Conservation (phyloP, 2,888 invertebrate species). For the Epinotia demarniana region DNA sequence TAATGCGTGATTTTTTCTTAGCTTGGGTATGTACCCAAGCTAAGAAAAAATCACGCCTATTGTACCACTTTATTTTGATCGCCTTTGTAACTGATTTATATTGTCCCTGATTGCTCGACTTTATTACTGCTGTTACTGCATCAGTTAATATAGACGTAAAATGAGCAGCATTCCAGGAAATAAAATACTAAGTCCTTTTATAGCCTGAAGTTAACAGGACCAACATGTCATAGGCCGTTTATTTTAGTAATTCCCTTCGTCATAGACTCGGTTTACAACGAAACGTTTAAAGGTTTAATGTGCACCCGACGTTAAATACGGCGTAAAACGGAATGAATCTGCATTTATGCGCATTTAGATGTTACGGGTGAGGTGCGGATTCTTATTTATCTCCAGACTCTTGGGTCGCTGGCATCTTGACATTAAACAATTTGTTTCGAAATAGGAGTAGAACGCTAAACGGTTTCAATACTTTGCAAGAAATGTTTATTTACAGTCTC, state of each 20-base stretch:
- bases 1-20: too few species aligned
- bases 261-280: conserved; percentile 55
- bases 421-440: neutral
- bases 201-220: conserved; percentile 33
- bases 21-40: too few species aligned
- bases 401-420: conserved; percentile 5
- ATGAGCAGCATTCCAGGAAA: conserved; percentile 8
- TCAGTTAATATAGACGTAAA: conserved; percentile 5
- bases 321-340: conserved; percentile 61
- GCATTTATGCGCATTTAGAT: conserved; percentile 52
- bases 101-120: neutral
- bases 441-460: neutral
- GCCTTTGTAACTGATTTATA: neutral
- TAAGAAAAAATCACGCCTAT: too few species aligned
- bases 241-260: conserved; percentile 52
- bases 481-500: neutral
- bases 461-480: neutral
- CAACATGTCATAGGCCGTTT: conserved; percentile 43
- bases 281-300: conserved; percentile 54
- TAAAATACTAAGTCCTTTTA: conserved; percentile 32
- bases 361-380: conserved; percentile 41
- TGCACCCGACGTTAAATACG: conserved; percentile 56
- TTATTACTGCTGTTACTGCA: neutral
- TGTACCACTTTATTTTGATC: neutral
- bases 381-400: conserved; percentile 13